Conservation (phyloP, 2,888 invertebrate genomes). For the Drosophila mimetica region DNA sequence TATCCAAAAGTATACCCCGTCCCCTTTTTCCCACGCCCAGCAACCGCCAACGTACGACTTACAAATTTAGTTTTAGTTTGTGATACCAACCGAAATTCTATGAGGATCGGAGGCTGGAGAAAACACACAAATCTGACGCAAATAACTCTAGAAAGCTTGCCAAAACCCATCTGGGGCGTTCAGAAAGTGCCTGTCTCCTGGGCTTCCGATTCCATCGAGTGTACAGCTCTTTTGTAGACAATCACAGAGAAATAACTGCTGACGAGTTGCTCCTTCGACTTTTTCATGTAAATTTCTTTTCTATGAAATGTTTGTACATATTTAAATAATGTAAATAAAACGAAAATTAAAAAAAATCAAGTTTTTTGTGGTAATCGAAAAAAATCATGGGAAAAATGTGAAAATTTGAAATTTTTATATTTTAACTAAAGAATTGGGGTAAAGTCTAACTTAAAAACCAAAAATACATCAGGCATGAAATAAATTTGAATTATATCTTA, state of each 20-base stretch:
- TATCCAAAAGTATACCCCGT: slow-evolving; percentile 44
- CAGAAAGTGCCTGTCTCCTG: slow-evolving; percentile 40
- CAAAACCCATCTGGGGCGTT: slow-evolving; percentile 43
- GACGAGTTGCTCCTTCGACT: slow-evolving; percentile 74
- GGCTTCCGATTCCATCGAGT: slow-evolving; percentile 51
- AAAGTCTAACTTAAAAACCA: too few relatives aligned
- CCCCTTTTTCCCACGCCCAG: slow-evolving; percentile 37
- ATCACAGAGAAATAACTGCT: slow-evolving; percentile 47
- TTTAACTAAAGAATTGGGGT: too few relatives aligned
- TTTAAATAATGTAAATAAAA: slow-evolving; percentile 82
- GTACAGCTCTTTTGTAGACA: slow-evolving; percentile 74
- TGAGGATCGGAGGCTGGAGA: slow-evolving; percentile 48
- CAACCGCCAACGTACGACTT: slow-evolving; percentile 76
- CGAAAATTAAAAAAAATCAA: slow-evolving; percentile 56
- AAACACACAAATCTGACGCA: slow-evolving; percentile 23
- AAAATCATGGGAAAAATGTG: neutral
- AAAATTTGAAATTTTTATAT: too few relatives aligned
- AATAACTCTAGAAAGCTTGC: slow-evolving; percentile 53
- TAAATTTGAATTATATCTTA: too few relatives aligned
- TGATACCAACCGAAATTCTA: slow-evolving; percentile 81
- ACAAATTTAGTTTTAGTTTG: slow-evolving; percentile 83
- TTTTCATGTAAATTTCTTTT: slow-evolving; percentile 78
- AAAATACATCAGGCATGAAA: too few relatives aligned
- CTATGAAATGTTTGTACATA: slow-evolving; percentile 82
- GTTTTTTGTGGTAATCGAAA: neutral